These are phyloP conservation scores for Chelidonichthys spinosus DNA, from an alignment of 2,797 vertebrate genomes.

Conservation along the genomic window DNA sequence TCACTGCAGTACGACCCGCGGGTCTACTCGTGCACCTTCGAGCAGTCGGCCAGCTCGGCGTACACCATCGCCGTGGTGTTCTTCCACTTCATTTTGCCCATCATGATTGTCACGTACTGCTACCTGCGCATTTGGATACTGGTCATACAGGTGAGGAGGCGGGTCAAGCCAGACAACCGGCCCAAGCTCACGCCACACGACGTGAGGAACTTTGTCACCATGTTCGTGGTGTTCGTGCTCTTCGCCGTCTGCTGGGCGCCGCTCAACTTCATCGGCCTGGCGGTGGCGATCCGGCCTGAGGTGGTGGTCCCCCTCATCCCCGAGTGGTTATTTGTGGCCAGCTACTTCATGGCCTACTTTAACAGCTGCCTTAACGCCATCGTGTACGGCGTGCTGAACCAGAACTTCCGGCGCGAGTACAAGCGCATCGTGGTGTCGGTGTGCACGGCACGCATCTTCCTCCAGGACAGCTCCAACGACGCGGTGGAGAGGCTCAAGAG, in stretches of 20 bases:
- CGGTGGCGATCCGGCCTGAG: conserved; percentile 90
- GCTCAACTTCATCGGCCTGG: conserved; percentile 95
- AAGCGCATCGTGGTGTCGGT: conserved; percentile 91
- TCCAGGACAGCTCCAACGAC: conserved; percentile 92
- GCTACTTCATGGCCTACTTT: conserved; percentile 99
- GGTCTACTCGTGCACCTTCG: conserved; percentile 95
- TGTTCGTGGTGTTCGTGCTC: conserved; percentile 98
- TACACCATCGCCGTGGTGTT: conserved; percentile 96
- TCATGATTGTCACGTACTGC: conserved; percentile 90
- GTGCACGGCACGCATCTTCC: conserved; percentile 91
- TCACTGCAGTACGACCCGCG: conserved; percentile 94
- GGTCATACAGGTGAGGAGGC: conserved; percentile 86
- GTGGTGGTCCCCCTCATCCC: conserved; percentile 89
- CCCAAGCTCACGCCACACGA: conserved; percentile 92
- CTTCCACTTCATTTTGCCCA: conserved; percentile 91
- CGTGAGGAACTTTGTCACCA: conserved; percentile 95
- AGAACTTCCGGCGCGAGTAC: conserved; percentile 97
- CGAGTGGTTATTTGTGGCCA: conserved; percentile 96
- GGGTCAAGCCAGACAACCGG: conserved; percentile 91
- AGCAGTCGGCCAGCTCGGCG: conserved; percentile 90
- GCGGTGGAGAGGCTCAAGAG: conserved; percentile 89
- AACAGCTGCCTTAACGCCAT: conserved; percentile 99
- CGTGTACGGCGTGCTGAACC: conserved; percentile 96
- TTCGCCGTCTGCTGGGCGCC: conserved; percentile 99
- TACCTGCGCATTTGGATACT: conserved; percentile 90